A percentile compares a stretch with the other conserved stretches of the same genome.
phyloP scores from a whole-genome alignment of 2,797 vertebrate genomes.

The Otolemur crassicaudatus region DNA sequence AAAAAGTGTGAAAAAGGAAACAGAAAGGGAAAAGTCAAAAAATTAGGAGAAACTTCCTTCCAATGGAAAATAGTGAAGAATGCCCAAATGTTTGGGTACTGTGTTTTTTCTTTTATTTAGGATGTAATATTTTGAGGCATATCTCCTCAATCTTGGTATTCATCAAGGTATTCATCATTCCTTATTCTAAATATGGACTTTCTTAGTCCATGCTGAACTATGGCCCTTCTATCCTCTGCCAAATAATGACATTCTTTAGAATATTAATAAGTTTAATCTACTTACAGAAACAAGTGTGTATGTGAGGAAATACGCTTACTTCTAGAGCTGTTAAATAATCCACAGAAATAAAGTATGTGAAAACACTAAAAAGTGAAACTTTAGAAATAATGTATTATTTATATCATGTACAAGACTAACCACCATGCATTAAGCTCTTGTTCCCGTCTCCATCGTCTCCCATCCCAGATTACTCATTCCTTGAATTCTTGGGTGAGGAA shows the following conservation, averaged over 20 bases:
- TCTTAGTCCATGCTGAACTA: background rate
- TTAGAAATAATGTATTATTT: background rate
- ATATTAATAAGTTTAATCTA: slow-evolving; percentile 2
- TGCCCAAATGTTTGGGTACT: background rate
- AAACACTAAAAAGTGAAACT: background rate
- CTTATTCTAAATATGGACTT: background rate
- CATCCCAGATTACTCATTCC: slow-evolving; percentile 84
- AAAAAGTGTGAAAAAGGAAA: fast-evolving
- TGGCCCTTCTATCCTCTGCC: background rate
- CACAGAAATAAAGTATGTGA: background rate
- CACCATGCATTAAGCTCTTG: background rate
- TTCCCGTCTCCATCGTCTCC: background rate
- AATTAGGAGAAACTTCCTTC: background rate
- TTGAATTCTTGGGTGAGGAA: slow-evolving; percentile 84
- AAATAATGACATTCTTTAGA: background rate
- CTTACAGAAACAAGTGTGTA: background rate
- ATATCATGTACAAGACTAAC: background rate
- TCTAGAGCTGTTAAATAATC: background rate
- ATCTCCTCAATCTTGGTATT: background rate
- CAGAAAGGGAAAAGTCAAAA: background rate
- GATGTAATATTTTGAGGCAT: background rate
- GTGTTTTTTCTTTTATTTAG: background rate
- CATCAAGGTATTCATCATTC: background rate
- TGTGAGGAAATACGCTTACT: background rate
- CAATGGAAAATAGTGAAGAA: background rate